Evolutionary conservation across 2,888 invertebrate genomes (phyloP).

Genomic region (Sycophila texana): DNA sequence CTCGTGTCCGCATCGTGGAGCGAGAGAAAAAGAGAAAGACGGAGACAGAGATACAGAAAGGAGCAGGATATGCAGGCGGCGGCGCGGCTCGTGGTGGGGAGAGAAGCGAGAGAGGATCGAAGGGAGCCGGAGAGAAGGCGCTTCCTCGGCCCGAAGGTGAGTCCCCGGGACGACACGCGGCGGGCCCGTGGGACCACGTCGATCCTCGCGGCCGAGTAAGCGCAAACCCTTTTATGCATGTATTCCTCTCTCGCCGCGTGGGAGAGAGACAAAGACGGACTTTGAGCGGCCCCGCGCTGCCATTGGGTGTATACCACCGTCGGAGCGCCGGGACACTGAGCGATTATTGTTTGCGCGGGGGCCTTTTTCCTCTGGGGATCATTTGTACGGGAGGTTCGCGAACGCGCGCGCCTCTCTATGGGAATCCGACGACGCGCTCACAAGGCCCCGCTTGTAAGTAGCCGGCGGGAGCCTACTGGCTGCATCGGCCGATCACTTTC

Average conservation of each 20-base stretch:
- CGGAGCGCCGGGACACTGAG: constrained; percentile 23
- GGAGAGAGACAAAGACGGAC: background rate
- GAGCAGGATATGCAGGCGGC: background rate
- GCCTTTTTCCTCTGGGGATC: no score
- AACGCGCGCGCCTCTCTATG: no score
- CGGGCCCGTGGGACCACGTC: constrained; percentile 44
- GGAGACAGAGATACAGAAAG: constrained; percentile 4
- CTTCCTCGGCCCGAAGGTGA: background rate
- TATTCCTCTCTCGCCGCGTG: background rate
- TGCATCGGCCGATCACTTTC: background rate
- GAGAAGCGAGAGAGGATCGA: background rate
- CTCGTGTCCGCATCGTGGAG: no score
- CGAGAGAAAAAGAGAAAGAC: background rate
- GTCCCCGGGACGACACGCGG: background rate
- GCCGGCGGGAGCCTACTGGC: no score
- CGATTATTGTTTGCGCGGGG: constrained; percentile 43
- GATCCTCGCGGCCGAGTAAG: constrained; percentile 36
- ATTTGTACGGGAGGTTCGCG: no score
- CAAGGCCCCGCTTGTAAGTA: no score
- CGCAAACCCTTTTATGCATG: background rate
- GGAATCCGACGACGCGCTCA: no score
- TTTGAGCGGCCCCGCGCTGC: background rate
- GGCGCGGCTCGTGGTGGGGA: background rate
- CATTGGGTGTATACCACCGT: constrained; percentile 16
- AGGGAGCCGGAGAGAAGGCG: constrained; percentile 1